These are phyloP conservation scores for Hemiprocne comata DNA, from an alignment of 2,113 vertebrate species.

Conservation along the genomic window DNA sequence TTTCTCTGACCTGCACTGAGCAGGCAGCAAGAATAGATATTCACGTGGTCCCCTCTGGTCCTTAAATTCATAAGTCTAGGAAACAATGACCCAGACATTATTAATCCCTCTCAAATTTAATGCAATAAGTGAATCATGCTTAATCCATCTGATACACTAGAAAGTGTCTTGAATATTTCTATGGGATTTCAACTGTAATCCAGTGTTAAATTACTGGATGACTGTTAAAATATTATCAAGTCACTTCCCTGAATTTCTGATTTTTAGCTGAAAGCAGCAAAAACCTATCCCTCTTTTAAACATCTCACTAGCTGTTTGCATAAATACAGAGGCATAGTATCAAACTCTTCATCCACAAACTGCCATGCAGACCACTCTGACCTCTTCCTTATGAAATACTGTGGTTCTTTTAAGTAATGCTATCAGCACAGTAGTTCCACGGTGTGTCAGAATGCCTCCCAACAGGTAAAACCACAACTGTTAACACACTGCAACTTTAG, in stretches of 20 bases:
- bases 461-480: neutral
- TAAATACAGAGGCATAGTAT: neutral
- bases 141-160: conserved; percentile 45
- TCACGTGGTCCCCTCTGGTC: neutral
- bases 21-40: neutral
- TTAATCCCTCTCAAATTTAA: conserved; percentile 29
- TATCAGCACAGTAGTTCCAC: neutral
- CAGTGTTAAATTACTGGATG: conserved; percentile 24
- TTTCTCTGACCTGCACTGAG: neutral
- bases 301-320: conserved; percentile 3
- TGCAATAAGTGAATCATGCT: conserved; percentile 18
- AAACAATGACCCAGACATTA: conserved; percentile 35
- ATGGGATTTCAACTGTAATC: conserved; percentile 25
- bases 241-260: neutral
- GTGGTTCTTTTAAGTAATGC: neutral
- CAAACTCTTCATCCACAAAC: neutral
- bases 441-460: neutral
- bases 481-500: neutral
- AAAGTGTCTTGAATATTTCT: neutral
- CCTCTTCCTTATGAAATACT: neutral
- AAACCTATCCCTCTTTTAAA: neutral
- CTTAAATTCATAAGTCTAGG: neutral
- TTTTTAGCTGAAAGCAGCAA: neutral
- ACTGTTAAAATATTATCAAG: neutral
- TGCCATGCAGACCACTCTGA: neutral